phyloP scores from a whole-genome alignment of 2,888 invertebrate genomes.

The Piscicola geometra region DNA sequence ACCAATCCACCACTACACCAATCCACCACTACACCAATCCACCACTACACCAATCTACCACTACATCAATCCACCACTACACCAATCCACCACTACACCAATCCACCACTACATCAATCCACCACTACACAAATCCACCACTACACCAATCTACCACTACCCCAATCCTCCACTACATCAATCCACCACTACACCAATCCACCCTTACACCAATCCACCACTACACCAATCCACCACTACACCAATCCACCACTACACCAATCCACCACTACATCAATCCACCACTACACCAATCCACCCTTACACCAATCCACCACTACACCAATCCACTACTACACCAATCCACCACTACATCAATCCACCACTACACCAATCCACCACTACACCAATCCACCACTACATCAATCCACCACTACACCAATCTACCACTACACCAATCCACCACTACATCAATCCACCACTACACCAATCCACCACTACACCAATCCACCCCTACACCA shows the following conservation, averaged over 20 bases:
- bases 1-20: constrained; percentile 8
- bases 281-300: too few relatives aligned
- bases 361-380: not conserved
- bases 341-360: not conserved
- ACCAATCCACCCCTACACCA: not conserved
- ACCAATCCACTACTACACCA: too few relatives aligned
- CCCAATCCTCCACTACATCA: too few relatives aligned
- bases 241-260: too few relatives aligned
- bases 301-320: too few relatives aligned
- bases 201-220: too few relatives aligned
- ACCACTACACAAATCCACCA: not conserved
- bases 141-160: too few relatives aligned
- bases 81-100: constrained; percentile 2
- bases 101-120: constrained; percentile 14
- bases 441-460: constrained; percentile 1
- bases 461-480: constrained; percentile 6
- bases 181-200: too few relatives aligned
- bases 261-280: too few relatives aligned
- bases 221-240: too few relatives aligned
- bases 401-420: constrained; percentile 1
- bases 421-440: constrained; percentile 14
- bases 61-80: constrained; percentile 8
- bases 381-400: constrained; percentile 15
- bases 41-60: constrained; percentile 16
- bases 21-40: constrained; percentile 10